Evolutionary conservation across 2,113 vertebrate genomes (phyloP).

Genomic region (Paramisgurnus dabryanus): DNA sequence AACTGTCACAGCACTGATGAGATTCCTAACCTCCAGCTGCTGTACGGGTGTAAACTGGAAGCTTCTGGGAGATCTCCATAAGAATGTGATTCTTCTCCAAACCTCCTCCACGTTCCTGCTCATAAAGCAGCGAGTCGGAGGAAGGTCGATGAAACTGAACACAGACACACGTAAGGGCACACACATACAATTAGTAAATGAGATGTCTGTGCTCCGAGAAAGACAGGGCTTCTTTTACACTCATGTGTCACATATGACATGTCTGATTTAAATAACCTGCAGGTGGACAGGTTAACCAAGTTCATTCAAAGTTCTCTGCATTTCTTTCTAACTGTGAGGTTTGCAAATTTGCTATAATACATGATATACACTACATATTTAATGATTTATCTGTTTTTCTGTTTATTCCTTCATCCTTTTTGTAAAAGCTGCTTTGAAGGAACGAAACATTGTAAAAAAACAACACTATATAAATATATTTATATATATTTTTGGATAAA

Average conservation of each 20-base stretch:
- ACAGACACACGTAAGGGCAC: slow-evolving; percentile 42
- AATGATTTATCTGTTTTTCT: too few relatives aligned
- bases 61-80: slow-evolving; percentile 74
- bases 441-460: too few relatives aligned
- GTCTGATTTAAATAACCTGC: slow-evolving; percentile 26
- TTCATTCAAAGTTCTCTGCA: background rate
- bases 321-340: background rate
- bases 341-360: too few relatives aligned
- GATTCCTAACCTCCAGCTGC: slow-evolving; percentile 73
- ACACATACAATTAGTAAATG: slow-evolving; percentile 33
- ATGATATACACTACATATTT: background rate
- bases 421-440: too few relatives aligned
- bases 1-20: background rate
- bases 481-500: too few relatives aligned
- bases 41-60: slow-evolving; percentile 79
- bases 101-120: slow-evolving; percentile 79
- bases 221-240: slow-evolving; percentile 35
- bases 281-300: slow-evolving; percentile 7
- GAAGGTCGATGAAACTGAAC: slow-evolving; percentile 80
- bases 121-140: slow-evolving; percentile 78
- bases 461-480: too few relatives aligned
- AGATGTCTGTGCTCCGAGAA: slow-evolving; percentile 1
- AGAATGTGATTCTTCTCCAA: slow-evolving; percentile 79
- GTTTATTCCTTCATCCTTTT: too few relatives aligned
- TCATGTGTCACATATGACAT: slow-evolving; percentile 32